These are phyloP conservation scores for Tachysurus vachellii DNA, from an alignment of 2,113 vertebrate genomes.

Conservation along the genomic window DNA sequence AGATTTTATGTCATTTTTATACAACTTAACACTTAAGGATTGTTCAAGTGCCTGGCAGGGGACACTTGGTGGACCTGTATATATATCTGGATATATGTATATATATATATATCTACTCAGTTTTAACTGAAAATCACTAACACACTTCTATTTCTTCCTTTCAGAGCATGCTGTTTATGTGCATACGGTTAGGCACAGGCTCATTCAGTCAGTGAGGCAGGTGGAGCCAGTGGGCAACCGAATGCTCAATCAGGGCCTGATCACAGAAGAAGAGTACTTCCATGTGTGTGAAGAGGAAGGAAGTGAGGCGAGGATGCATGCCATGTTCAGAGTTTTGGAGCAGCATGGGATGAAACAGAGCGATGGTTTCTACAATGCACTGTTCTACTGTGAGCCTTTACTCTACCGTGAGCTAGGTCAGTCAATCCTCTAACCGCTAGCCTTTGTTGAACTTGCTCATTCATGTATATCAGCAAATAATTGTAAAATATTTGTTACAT, in stretches of 20 bases:
- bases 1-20: too few relatives aligned
- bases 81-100: not conserved
- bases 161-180: slow-evolving; percentile 26
- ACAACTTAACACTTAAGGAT: too few relatives aligned
- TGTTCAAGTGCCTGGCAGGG: too few relatives aligned
- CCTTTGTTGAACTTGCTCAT: not conserved
- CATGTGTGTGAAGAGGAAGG: slow-evolving; percentile 17
- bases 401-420: slow-evolving; percentile 39
- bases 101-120: too few relatives aligned
- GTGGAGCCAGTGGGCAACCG: slow-evolving; percentile 22
- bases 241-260: slow-evolving; percentile 17
- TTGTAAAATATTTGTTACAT: not conserved
- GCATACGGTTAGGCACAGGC: not conserved
- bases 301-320: not conserved
- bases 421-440: not conserved
- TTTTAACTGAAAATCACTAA: not conserved
- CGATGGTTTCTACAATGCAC: slow-evolving; percentile 20
- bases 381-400: slow-evolving; percentile 36
- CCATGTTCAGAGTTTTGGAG: slow-evolving; percentile 23
- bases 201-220: slow-evolving; percentile 9
- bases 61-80: not conserved
- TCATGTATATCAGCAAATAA: not conserved
- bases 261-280: slow-evolving; percentile 29
- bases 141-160: not conserved
- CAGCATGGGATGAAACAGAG: not conserved